Evolutionary conservation across 2,888 invertebrate genomes (phyloP), one percentile per base, ranked within the genome.

Genomic region (Orthosia incerta): DNA sequence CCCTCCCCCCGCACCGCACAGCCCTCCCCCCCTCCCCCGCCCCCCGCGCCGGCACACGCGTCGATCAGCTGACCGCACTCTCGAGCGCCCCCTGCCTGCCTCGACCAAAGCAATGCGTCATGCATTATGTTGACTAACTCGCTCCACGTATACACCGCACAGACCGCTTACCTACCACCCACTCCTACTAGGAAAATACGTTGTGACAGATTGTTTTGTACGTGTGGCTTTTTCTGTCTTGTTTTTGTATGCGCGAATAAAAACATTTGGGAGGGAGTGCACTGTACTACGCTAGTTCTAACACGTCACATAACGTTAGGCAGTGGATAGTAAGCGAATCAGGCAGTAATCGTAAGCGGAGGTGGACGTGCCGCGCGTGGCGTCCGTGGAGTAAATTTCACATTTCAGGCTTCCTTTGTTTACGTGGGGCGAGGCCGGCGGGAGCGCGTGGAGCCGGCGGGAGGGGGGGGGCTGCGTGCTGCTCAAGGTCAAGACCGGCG

Each of bases 401-500:
- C 91, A 90, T 93, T 94, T 93, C 93, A 92, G 93, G 92, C 91
- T 95, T 95, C 94, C 95, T 95, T 96, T 95, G 95, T 96, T 95
- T 96, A 95, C 94, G 93, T 93, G 95, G 93, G 93, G 94, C 92
- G 92, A 91, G 93, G 93, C 89, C 91, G 91, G 88, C 88, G 89
- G 89, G 88, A 82, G 87, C 83, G 85, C 84, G 87, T 80, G 83
- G 82, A 77, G 69, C 70, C 77, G 84, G 76, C 82, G 83, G 83
- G 84, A 80, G 87, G 77, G 86, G 87, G 87, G 92, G 90, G 91
- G 90, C 90, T 92, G 93, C 93, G 93, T 94, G 93, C 87, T 89
- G 88, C 88, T 94, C 95, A 95, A 95, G 95, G 95, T 95, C 95
- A 95, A 94, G 95, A 93, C 94, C 95, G 94, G 80, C 92, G 93